Percentiles rank a stretch among this genome's conserved stretches.
phyloP scores from a whole-genome alignment of 2,797 vertebrate species.

The Sus cebifrons region DNA sequence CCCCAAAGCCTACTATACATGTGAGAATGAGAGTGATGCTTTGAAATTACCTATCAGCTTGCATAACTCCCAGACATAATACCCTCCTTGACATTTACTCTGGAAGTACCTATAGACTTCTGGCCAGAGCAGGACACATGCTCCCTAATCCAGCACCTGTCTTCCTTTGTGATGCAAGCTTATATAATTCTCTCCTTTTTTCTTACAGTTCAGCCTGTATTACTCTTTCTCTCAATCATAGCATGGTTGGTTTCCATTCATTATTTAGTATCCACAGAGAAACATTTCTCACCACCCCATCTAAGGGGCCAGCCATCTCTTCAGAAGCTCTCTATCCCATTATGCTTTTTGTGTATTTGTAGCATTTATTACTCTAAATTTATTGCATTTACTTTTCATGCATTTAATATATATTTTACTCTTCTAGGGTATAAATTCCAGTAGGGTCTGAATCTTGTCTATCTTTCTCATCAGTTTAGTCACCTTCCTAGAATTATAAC shows the following conservation, averaged over 20 bases:
- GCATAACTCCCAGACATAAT: not conserved
- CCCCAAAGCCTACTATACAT: not conserved
- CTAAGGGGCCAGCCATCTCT: not conserved
- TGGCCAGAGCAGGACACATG: not conserved
- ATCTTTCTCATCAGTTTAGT: not conserved
- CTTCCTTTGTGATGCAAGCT: not conserved
- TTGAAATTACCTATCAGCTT: not conserved
- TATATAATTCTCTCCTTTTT: not conserved
- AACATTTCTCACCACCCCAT: not conserved
- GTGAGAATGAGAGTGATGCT: not conserved
- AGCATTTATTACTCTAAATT: slow-evolving; percentile 7
- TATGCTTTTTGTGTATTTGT: not conserved
- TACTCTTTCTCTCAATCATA: not conserved
- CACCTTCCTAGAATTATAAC: not conserved
- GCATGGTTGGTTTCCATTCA: not conserved
- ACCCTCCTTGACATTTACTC: not conserved
- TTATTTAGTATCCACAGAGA: not conserved
- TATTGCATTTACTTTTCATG: not conserved
- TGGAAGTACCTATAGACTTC: not conserved
- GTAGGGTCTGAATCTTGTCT: not conserved
- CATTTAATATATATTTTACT: not conserved
- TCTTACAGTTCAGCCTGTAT: not conserved
- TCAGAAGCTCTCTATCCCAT: not conserved
- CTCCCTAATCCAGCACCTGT: not conserved
- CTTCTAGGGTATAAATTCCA: slow-evolving; percentile 2